These are phyloP conservation scores for Cheilosia pagana DNA, from an alignment of 2,888 invertebrate genomes.

Conservation along the genomic window DNA sequence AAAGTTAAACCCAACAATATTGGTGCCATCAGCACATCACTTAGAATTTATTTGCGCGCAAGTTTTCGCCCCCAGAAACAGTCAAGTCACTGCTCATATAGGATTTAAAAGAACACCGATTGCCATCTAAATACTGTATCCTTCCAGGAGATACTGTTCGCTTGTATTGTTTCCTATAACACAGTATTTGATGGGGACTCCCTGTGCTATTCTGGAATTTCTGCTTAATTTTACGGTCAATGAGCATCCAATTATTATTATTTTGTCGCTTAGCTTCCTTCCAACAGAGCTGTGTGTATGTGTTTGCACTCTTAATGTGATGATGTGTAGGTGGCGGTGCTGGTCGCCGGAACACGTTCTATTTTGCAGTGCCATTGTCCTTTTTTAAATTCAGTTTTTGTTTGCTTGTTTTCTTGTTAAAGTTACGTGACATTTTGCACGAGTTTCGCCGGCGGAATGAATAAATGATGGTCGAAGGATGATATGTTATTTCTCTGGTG, in stretches of 20 bases:
- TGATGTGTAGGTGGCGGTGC: conserved; percentile 10
- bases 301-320: background rate
- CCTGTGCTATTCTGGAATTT: conserved; percentile 27
- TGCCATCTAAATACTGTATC: conserved; percentile 39
- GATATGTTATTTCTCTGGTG: conserved; percentile 3
- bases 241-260: conserved; percentile 64
- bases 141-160: background rate
- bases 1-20: background rate
- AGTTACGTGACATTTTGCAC: conserved; percentile 36
- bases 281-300: background rate
- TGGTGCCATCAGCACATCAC: background rate
- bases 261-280: conserved; percentile 12
- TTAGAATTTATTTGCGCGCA: conserved; percentile 42
- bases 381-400: background rate
- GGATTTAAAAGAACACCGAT: background rate
- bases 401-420: conserved; percentile 17
- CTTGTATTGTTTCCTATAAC: background rate
- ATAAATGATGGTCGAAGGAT: conserved; percentile 33
- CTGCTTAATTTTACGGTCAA: conserved; percentile 66
- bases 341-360: background rate
- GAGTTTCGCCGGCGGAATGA: conserved; percentile 4
- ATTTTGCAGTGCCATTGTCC: conserved; percentile 1
- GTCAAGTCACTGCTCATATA: background rate
- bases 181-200: background rate
- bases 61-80: conserved; percentile 21